These are phyloP conservation scores for Junco hyemalis DNA, from an alignment of 2,113 vertebrate genomes.

Conservation along the genomic window DNA sequence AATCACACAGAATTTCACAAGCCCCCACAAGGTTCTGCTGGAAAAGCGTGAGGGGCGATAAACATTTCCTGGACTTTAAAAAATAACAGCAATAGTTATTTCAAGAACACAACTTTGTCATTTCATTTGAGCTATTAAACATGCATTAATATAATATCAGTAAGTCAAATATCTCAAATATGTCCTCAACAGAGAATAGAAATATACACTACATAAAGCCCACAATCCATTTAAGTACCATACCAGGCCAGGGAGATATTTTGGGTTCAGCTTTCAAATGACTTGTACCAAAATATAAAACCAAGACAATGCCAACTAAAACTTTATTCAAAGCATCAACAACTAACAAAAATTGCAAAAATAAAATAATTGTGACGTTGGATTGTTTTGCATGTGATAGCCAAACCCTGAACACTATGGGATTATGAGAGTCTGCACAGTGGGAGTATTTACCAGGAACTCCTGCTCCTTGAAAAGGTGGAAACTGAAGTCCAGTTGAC, in stretches of 20 bases:
- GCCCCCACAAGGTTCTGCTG: neutral
- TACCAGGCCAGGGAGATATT: neutral
- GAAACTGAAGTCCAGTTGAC: neutral
- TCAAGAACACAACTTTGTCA: neutral
- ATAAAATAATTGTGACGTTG: neutral
- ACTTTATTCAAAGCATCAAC: neutral
- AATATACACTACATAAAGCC: neutral
- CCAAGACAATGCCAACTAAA: neutral
- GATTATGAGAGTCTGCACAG: neutral
- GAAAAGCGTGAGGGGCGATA: neutral
- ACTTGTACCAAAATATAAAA: neutral
- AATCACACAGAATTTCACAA: neutral
- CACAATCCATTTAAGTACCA: neutral
- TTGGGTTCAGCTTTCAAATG: neutral
- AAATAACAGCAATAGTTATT: neutral
- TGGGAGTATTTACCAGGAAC: neutral
- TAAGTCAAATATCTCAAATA: neutral
- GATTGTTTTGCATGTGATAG: neutral
- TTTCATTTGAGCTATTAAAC: neutral
- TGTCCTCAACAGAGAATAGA: neutral
- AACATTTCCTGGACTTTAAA: neutral
- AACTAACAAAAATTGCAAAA: neutral
- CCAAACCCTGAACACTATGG: neutral
- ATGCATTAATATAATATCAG: neutral
- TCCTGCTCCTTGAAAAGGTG: neutral